These are phyloP conservation scores for Gymnosoma rotundatum DNA, from an alignment of 2,888 invertebrate genomes.

Conservation along the genomic window DNA sequence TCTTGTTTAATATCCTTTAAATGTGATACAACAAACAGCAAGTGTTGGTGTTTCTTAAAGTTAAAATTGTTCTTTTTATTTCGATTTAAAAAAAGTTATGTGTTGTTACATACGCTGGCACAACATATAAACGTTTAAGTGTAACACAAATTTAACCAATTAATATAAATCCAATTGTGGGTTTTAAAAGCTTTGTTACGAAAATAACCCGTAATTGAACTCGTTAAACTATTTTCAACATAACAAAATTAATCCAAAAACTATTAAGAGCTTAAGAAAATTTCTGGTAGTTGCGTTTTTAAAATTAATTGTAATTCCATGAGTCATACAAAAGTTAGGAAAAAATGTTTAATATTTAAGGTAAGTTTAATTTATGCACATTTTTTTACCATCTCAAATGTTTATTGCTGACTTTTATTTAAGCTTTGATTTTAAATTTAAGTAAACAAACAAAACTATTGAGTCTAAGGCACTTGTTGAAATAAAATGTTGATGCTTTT, in stretches of 20 bases:
- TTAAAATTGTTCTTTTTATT: not conserved
- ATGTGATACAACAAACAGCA: not conserved
- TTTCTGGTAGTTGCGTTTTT: not conserved
- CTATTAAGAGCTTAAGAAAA: not conserved
- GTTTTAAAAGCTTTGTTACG: not conserved
- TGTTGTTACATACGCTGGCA: not conserved
- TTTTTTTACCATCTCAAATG: not conserved
- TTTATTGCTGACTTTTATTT: not conserved
- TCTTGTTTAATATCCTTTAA: constrained; percentile 65
- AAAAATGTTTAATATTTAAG: too few species aligned
- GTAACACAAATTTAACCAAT: not conserved
- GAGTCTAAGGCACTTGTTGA: not conserved
- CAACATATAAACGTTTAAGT: not conserved
- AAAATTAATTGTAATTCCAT: not conserved
- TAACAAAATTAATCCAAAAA: not conserved
- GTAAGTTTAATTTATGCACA: not conserved
- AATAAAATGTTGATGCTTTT: constrained; percentile 12
- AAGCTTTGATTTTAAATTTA: constrained; percentile 12
- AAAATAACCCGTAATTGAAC: not conserved
- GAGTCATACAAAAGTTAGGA: not conserved
- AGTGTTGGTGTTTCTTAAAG: constrained; percentile 52
- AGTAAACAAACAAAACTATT: constrained; percentile 9
- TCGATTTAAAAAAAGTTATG: not conserved
- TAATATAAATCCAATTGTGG: not conserved
- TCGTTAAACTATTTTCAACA: not conserved